Evolutionary conservation across 2,888 invertebrate species (phyloP).

Genomic region (Itoplectis maculator): DNA sequence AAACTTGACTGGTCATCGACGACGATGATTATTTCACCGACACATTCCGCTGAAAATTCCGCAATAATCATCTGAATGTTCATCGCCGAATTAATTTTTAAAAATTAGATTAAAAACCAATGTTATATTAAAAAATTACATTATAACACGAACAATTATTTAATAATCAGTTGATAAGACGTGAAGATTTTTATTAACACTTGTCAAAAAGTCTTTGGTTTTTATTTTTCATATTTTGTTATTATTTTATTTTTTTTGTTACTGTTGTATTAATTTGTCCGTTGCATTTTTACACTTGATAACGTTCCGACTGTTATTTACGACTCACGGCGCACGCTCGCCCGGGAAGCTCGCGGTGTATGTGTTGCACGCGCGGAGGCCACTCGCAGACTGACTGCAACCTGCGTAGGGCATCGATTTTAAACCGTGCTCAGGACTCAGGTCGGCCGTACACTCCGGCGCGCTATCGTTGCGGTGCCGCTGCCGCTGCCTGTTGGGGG

Average conservation of each 20-base stretch:
- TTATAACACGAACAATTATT: neutral
- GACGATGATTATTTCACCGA: neutral
- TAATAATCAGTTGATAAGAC: neutral
- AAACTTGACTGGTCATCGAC: neutral
- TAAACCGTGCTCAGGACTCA: constrained; percentile 77
- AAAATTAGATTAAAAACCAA: too few species aligned
- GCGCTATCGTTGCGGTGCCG: constrained; percentile 63
- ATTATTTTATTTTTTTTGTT: neutral
- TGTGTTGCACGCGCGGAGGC: constrained; percentile 76
- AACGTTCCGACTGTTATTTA: constrained; percentile 9
- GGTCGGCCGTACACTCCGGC: constrained; percentile 69
- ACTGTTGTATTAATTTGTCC: neutral
- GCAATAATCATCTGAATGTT: constrained; percentile 16
- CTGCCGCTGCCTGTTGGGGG: constrained; percentile 42
- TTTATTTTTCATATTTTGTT: constrained; percentile 25
- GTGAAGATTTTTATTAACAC: neutral
- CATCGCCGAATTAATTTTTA: constrained; percentile 18
- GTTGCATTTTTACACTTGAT: constrained; percentile 27
- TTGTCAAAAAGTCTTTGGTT: neutral
- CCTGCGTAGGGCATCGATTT: constrained; percentile 81
- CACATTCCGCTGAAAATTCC: neutral
- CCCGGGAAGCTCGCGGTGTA: constrained; percentile 13
- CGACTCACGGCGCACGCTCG: constrained; percentile 2
- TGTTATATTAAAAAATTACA: neutral
- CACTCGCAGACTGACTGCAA: constrained; percentile 80